Conservation (phyloP, 2,888 invertebrate species). For the Dilophus febrilis region DNA sequence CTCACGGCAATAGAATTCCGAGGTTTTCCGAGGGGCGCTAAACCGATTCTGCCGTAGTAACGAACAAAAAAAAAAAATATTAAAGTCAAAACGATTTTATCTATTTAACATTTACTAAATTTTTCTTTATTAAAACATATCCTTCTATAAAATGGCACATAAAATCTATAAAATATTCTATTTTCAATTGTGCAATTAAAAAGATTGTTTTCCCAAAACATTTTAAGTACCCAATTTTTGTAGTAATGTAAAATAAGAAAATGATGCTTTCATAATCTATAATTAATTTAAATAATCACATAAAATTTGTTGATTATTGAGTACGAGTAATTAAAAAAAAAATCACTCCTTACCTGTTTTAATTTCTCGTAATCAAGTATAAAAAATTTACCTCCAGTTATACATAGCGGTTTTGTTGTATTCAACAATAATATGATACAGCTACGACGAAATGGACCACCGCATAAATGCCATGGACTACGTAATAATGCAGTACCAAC, state of each 20-base stretch:
- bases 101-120: too few species aligned
- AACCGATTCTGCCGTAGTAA: too few species aligned
- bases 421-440: conserved; percentile 18
- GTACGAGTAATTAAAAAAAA: background rate
- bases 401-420: conserved; percentile 14
- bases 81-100: too few species aligned
- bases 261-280: conserved; percentile 22
- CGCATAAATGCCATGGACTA: conserved; percentile 20
- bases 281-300: conserved; percentile 5
- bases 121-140: too few species aligned
- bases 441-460: conserved; percentile 14
- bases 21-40: too few species aligned
- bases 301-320: background rate
- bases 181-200: too few species aligned
- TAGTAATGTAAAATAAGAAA: conserved; percentile 22
- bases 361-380: conserved; percentile 19
- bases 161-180: too few species aligned
- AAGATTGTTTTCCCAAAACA: too few species aligned
- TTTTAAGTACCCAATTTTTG: conserved; percentile 17
- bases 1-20: too few species aligned
- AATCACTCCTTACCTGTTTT: conserved; percentile 7
- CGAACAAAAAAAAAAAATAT: too few species aligned
- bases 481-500: conserved; percentile 20
- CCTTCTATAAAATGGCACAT: too few species aligned
- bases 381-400: conserved; percentile 22